Evolutionary conservation across 2,888 invertebrate genomes (phyloP).

Genomic region (Julus scanicus): DNA sequence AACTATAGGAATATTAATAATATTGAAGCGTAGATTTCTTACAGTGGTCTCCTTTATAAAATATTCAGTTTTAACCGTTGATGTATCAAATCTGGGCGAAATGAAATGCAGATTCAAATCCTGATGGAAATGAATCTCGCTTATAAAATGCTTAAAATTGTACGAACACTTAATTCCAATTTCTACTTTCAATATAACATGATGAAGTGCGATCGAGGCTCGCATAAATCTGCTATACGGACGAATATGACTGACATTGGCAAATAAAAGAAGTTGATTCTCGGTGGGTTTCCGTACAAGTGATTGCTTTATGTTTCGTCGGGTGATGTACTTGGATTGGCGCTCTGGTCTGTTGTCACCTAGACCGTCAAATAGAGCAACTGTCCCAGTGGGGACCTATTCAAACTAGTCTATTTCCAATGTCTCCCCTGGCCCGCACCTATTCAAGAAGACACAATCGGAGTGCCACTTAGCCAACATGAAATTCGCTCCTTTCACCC

Average conservation of each 20-base stretch:
- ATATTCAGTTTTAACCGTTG: too few relatives aligned
- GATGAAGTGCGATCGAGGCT: background rate
- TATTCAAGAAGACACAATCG: conserved; percentile 31
- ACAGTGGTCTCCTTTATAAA: too few relatives aligned
- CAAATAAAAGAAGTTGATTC: background rate
- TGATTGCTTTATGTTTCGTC: conserved; percentile 47
- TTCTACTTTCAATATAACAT: too few relatives aligned
- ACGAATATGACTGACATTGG: conserved; percentile 34
- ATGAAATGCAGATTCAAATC: too few relatives aligned
- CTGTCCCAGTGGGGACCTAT: conserved; percentile 43
- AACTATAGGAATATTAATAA: too few relatives aligned
- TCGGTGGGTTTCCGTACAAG: conserved; percentile 44
- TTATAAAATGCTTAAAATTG: too few relatives aligned
- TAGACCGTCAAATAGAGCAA: conserved; percentile 49
- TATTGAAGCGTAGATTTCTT: too few relatives aligned
- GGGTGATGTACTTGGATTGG: background rate
- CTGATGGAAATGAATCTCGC: too few relatives aligned
- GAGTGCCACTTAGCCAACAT: conserved; percentile 43
- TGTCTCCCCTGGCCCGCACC: conserved; percentile 44
- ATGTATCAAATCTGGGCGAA: too few relatives aligned
- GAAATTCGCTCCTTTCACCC: background rate
- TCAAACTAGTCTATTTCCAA: conserved; percentile 22
- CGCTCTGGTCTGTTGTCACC: conserved; percentile 8
- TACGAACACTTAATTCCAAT: too few relatives aligned
- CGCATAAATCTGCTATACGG: conserved; percentile 48